Evolutionary conservation across 2,888 invertebrate species (phyloP).

Genomic region (Amphiduros pacificus): DNA sequence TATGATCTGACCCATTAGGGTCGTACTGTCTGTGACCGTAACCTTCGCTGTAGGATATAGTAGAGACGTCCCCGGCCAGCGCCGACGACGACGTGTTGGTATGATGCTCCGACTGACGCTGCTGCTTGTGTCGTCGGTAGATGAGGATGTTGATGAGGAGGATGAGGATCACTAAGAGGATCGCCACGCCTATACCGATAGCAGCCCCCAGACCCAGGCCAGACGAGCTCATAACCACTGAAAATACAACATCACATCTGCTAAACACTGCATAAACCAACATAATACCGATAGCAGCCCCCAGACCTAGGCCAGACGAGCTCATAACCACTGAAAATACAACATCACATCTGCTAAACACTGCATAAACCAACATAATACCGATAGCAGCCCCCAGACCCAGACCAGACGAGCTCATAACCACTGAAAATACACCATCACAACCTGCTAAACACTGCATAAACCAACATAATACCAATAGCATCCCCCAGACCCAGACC

Average conservation of each 20-base stretch:
- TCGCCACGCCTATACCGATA: not conserved
- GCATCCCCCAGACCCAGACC: no score
- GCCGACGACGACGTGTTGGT: not conserved
- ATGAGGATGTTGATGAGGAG: not conserved
- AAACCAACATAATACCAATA: no score
- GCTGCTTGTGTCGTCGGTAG: not conserved
- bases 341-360: no score
- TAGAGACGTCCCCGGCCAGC: not conserved
- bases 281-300: no score
- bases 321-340: no score
- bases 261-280: no score
- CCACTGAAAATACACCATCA: no score
- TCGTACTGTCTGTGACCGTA: not conserved
- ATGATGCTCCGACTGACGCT: not conserved
- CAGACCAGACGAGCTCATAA: no score
- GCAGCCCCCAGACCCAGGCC: not conserved
- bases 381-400: no score
- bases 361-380: no score
- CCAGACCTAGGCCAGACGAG: no score
- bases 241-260: not conserved
- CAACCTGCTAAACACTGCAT: no score
- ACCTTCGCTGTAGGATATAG: conserved; percentile 1
- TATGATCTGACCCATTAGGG: not conserved
- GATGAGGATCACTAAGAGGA: not conserved
- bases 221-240: not conserved